Evolutionary conservation across 2,888 invertebrate genomes (phyloP), one percentile per base, ranked within the genome.

Genomic region (Phasia obesa): DNA sequence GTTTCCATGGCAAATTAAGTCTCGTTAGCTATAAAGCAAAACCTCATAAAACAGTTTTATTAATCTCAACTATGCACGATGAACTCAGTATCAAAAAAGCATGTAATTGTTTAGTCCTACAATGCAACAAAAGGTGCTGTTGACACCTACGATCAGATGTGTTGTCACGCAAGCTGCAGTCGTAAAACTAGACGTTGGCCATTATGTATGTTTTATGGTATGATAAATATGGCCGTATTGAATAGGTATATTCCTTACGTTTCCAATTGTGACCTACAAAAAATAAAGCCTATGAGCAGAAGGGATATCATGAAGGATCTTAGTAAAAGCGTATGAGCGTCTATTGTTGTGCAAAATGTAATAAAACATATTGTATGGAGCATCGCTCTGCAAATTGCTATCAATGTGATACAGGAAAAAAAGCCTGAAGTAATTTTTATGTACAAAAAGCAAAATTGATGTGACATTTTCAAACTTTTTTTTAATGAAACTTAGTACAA

Each of bases 1-100:
- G 80, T 49, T 67, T 65, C 70, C 47, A 83, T 57, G 75, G 55
- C 17, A 71, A 71, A 21, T 44, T 60, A n/a, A 65, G 71, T 57
- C 80, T 81, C 7, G 69, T 80, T 44, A 75, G 75, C 64, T 84
- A 57, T 55, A 80, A 75, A 64, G 51, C 53, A 53, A 80, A 84
- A 31, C 35, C 69, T 60, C 60, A 60, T 42, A 60, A 60, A 60
- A 59, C 67, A 27, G 74, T 79, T n/a, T 17, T 44, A 17, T 44
- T 44, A 11, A 25, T 53, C n/a, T 53, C 53, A 27, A 53, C 27
- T n/a, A 53, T 53, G 53, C 53, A 53, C n/a, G 6, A 27, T 5
- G 19, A 57, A 19, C 35, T 31, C 65, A 11, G 31, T 47, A 51
- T 65, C 65, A 19, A 27, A 47, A 13, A 62, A 62, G 47, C 44